Evolutionary conservation across 2,113 vertebrate genomes (phyloP), one percentile per base, ranked within the genome.

Genomic region (Gnathonemus echidnorhynchus): DNA sequence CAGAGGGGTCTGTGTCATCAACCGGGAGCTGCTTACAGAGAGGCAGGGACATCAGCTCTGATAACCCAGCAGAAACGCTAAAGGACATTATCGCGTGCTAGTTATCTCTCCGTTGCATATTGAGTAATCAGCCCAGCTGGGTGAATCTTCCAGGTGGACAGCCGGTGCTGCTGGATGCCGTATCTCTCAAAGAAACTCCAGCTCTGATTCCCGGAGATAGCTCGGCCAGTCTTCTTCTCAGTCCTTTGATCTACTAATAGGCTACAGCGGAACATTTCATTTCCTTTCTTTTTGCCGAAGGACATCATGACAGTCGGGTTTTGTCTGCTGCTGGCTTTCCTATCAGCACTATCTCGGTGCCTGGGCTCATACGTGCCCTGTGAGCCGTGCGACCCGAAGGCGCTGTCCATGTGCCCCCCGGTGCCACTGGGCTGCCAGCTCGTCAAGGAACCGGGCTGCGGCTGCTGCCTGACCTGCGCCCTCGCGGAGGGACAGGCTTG

Each of bases 361-460:
- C 93, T 96, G 93, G 97, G 97, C 92, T 98, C 98, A 46, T 97
- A 97, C 93, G 98, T 99, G 90, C 98, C 98, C 92, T 99, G 98
- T 94, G 98, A 99, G 95, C 97, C 98, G 13, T 99, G 98, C 93
- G 98, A 99, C 93, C 96, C 97, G 93, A 99, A 99, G 93, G 97
- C 98, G 42, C 95, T 97, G 90, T 99, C 98, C 91, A 97, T 99
- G 96, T 99, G 98, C 92, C 97, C 97, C 49, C 95, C 96, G 90
- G 96, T 96, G 93, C 97, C 97, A 70, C 93, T 97, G 93, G 97
- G 97, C 94, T 99, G 98, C 94, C 97, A 99, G 96, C 96, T 97
- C 94, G 98, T 99, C 92, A 98, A 98, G 95, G 98, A 99, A 95
- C 98, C 98, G 0, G 98, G 98, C 94, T 99, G 98, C 94, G 98